Base-by-base conservation (phyloP, 2,888 invertebrate genomes). In the Corbicula japonica region DNA sequence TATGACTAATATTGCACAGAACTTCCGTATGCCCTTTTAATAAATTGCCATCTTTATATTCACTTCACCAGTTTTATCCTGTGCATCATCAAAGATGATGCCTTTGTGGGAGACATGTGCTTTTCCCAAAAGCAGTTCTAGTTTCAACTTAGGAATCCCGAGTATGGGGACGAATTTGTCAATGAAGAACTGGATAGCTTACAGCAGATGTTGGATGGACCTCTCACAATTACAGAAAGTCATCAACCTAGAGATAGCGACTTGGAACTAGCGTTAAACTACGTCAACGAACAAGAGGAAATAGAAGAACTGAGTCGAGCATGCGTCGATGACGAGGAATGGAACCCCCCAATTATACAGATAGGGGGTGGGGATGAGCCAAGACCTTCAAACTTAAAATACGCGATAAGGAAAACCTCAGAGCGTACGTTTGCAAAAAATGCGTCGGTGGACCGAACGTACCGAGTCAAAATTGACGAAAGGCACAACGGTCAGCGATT, bases 391-490 rank as follows among this genome's bases (percentile, higher is more conserved):
- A n/a, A n/a, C n/a, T n/a, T n/a, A n/a, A n/a, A n/a, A n/a, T 38
- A 38, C 15, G 15, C 8, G 6, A 5, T 52, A 15, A 52, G 28
- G 3, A 10, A 21, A 28, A 21, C 15, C 26, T 23, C 28, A 28
- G 52, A 52, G 23, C n/a, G 68, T 28, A 56, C 68, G 5, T 68
- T 38, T 28, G 66, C 66, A 4, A 68, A 68, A 23, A 68, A 52
- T 38, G 60, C 62, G 15, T 58, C 62, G 8, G 32, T 80, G 15
- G 58, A 70, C 10, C 35, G 48, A 35, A 76, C 76, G 1, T 65
- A 74, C 41, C 63, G 70, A n/a, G 63, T 65, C 0, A 68, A 68
- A 35, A 34, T 68, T 3, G 68, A 68, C 28, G 68, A 54, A 38
- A 23, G 38, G 28, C 54, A 71, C 30, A 15, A 32, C 2, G 71